Evolutionary conservation across 2,113 vertebrate species (phyloP), one percentile per base, ranked within the genome.

Genomic region (Myiopsitta monachus): DNA sequence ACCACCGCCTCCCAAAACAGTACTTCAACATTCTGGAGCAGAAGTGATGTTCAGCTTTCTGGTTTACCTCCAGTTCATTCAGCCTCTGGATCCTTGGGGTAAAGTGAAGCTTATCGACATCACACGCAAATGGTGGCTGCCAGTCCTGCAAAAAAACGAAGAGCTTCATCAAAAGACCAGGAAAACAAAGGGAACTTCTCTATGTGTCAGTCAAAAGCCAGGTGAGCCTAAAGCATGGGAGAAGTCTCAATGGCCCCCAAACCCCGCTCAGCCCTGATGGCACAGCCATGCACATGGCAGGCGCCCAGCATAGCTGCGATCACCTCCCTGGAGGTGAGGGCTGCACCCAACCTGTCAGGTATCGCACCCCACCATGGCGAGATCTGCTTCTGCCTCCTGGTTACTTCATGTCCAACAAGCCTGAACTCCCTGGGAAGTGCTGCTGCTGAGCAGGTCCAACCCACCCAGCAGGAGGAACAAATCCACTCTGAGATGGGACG

Each of bases 121-220:
- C 99, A 61, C 99, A 99, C 3, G 99, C 99, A 77, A 99, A 99
- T 1, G 99, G 99, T 69, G 99, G 99, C 95, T 99, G 99, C 99
- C 99, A 99, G 39, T 99, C 99, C 99, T 99, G 90, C 14, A 54
- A 54, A 49, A 51, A 94, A 91, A 27, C 85, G 11, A 55, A 78
- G 30, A 41, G 69, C 6, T 91, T 85, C 93, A 97, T 97, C 94
- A 97, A 66, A 89, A 82, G 43, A 89, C 26, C 44, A 33, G 66
- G 93, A 64, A 94, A 81, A 43, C 8, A 15, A 72, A 75, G 21
- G n/a, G 17, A 36, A 30, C 14, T 33, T 47, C 55, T 51, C 24
- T 14, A 16, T 3, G 9, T 0, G 4, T 9, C 52, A 44, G 63
- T 41, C 61, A 52, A 51, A 81, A 70, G 18, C 41, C 67, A 92